Conservation (phyloP, 1,140 invertebrate species). For the Ips nitidus region DNA sequence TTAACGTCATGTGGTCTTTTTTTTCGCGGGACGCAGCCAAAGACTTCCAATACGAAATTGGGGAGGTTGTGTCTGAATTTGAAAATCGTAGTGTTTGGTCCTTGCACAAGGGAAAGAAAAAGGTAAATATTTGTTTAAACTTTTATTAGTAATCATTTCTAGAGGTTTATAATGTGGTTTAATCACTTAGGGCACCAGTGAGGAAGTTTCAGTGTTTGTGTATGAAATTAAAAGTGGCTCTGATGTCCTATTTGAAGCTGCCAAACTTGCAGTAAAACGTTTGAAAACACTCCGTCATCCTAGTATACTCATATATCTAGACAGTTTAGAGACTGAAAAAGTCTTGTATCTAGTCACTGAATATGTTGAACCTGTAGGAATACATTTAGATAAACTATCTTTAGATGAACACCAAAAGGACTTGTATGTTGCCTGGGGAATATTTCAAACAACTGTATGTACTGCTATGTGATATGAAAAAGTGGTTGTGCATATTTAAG, state of each 20-base stretch:
- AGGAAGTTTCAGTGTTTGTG: constrained; percentile 82
- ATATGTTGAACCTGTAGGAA: constrained; percentile 80
- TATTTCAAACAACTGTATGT: constrained; percentile 92
- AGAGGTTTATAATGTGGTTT: neutral
- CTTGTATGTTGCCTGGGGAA: constrained; percentile 91
- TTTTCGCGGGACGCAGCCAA: constrained; percentile 92
- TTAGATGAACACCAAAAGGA: constrained; percentile 75
- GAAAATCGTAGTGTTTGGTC: constrained; percentile 85
- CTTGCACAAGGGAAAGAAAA: constrained; percentile 88
- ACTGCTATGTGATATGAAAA: constrained; percentile 8
- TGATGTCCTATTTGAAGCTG: constrained; percentile 76
- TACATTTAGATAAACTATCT: constrained; percentile 66
- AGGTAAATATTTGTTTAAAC: constrained; percentile 57
- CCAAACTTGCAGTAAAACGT: constrained; percentile 84
- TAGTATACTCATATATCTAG: constrained; percentile 92
- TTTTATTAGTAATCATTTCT: neutral
- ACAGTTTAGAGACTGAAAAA: constrained; percentile 96
- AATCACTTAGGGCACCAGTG: constrained; percentile 60
- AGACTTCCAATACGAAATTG: constrained; percentile 92
- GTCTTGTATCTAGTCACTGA: constrained; percentile 94
- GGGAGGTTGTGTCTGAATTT: constrained; percentile 72
- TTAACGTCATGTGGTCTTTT: constrained; percentile 85
- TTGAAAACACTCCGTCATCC: constrained; percentile 96
- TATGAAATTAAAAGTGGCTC: constrained; percentile 76
- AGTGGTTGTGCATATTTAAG: constrained; percentile 32